Conservation (phyloP, 2,888 invertebrate genomes). For the Cordilura impudica region DNA sequence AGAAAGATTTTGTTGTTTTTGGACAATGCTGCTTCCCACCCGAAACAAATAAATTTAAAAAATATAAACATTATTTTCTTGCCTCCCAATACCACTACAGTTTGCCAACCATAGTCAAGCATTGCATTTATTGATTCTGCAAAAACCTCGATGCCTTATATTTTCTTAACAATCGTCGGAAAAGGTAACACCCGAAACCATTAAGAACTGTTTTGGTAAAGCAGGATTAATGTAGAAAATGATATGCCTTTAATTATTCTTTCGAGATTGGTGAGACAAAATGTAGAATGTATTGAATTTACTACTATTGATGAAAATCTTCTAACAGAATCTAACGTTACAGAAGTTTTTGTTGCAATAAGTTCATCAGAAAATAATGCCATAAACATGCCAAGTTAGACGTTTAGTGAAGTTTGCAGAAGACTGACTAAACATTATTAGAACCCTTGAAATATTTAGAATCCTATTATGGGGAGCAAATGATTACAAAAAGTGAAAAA, state of each 20-base stretch:
- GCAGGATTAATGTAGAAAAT: slow-evolving; percentile 13
- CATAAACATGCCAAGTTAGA: background rate
- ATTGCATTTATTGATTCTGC: no score
- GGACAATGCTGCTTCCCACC: slow-evolving; percentile 49
- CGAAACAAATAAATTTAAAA: slow-evolving; percentile 26
- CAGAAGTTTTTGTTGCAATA: slow-evolving; percentile 5
- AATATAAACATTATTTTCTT: slow-evolving; percentile 35
- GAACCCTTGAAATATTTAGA: slow-evolving; percentile 3
- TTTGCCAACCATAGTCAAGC: slow-evolving; percentile 55
- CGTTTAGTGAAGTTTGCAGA: slow-evolving; percentile 10
- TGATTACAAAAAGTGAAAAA: background rate
- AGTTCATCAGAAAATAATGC: slow-evolving; percentile 5
- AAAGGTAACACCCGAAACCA: slow-evolving; percentile 40
- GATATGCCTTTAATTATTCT: background rate
- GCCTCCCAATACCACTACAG: slow-evolving; percentile 42
- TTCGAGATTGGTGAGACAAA: background rate
- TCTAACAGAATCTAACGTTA: slow-evolving; percentile 18
- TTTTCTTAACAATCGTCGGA: slow-evolving; percentile 42
- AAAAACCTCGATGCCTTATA: slow-evolving; percentile 33
- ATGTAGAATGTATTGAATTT: no score
- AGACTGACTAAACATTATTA: slow-evolving; percentile 3
- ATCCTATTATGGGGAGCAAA: slow-evolving; percentile 5
- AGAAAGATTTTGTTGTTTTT: slow-evolving; percentile 49
- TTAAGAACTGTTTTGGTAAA: slow-evolving; percentile 38
- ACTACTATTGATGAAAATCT: slow-evolving; percentile 24